Conservation (phyloP, 2,888 invertebrate genomes). For the Nezara viridula region DNA sequence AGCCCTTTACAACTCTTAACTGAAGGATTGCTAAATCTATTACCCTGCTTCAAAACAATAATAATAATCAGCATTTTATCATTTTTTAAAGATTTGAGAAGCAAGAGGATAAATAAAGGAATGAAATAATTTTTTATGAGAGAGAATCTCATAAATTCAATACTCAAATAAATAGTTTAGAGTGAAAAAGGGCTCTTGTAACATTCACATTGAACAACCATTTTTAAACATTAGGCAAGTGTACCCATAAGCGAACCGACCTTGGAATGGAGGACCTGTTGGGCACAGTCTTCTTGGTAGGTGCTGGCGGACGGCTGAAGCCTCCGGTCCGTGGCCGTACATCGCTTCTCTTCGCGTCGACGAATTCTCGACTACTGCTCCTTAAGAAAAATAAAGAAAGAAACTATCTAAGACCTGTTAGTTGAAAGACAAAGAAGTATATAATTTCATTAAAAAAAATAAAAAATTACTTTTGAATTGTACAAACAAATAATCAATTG, state of each 20-base stretch:
- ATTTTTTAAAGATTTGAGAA: not conserved
- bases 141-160: not conserved
- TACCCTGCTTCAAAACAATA: not conserved
- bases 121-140: not conserved
- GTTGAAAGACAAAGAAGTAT: not conserved
- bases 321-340: constrained; percentile 28
- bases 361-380: constrained; percentile 52
- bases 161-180: not conserved
- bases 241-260: constrained; percentile 48
- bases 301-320: not conserved
- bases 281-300: constrained; percentile 6
- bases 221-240: constrained; percentile 9
- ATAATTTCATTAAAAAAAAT: not conserved
- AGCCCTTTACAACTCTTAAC: constrained; percentile 1
- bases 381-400: constrained; percentile 12
- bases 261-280: constrained; percentile 53
- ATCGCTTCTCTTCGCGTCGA: not conserved
- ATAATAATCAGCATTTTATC: not conserved
- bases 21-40: not conserved
- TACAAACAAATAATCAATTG: too few species aligned
- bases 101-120: not conserved
- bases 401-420: not conserved
- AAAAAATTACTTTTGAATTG: too few species aligned
- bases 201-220: not conserved
- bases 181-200: not conserved